Conservation (phyloP, 1,140 invertebrate genomes). For the Drosophila micromelanica region DNA sequence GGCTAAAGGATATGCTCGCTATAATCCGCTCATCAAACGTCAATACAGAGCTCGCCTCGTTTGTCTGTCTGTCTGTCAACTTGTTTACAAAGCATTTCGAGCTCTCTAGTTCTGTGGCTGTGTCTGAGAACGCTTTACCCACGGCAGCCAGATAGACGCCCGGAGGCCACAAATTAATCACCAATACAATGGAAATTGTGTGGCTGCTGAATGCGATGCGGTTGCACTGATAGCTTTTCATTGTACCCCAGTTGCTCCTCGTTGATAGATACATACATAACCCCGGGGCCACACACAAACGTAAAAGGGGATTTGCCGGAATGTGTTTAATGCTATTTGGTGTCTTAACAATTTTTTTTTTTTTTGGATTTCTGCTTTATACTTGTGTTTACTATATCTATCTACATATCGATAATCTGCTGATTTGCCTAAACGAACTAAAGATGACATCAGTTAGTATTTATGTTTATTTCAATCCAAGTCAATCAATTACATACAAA, state of each 20-base stretch:
- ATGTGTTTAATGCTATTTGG: constrained; percentile 72
- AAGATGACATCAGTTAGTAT: too few relatives aligned
- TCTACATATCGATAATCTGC: too few relatives aligned
- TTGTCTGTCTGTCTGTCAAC: constrained; percentile 66
- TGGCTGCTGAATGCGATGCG: constrained; percentile 60
- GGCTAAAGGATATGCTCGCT: constrained; percentile 24
- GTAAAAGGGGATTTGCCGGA: constrained; percentile 39
- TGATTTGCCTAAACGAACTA: too few relatives aligned
- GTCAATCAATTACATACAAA: too few relatives aligned
- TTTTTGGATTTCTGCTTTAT: neutral
- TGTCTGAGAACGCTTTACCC: constrained; percentile 15
- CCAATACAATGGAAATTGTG: constrained; percentile 78
- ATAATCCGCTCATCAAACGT: constrained; percentile 81
- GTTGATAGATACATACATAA: constrained; percentile 49
- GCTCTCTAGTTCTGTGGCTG: constrained; percentile 6
- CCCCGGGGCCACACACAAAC: constrained; percentile 64
- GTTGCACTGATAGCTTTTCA: constrained; percentile 59
- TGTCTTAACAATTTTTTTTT: too few relatives aligned
- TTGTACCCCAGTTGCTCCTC: constrained; percentile 13
- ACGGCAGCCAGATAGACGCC: constrained; percentile 26
- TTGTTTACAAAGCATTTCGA: constrained; percentile 73
- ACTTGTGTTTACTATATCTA: too few relatives aligned
- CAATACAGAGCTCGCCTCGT: constrained; percentile 57
- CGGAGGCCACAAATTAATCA: constrained; percentile 77
- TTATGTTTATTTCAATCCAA: too few relatives aligned